Percentiles rank a stretch among this genome's conserved stretches.
These are phyloP conservation scores for Epinephelus coioides DNA, from an alignment of 2,797 vertebrate species.

Conservation along the genomic window DNA sequence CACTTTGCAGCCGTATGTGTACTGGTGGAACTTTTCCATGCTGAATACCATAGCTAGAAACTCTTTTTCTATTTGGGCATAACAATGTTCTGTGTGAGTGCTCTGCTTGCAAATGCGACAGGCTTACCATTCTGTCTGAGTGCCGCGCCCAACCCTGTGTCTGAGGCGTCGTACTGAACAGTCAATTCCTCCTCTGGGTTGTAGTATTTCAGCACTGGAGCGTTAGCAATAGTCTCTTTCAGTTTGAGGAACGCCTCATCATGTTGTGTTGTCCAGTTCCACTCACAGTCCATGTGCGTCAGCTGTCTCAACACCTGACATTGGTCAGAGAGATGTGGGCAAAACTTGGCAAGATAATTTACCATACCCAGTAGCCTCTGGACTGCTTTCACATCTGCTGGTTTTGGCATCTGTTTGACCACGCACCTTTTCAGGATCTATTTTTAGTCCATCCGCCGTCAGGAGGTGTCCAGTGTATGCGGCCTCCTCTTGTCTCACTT, in stretches of 20 bases:
- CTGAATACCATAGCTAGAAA: constrained; percentile 33
- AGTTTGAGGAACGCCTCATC: constrained; percentile 29
- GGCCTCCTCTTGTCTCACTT: constrained; percentile 16
- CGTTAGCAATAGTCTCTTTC: constrained; percentile 33
- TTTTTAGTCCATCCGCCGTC: constrained; percentile 23
- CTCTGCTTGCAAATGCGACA: constrained; percentile 38
- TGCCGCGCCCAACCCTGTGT: constrained; percentile 27
- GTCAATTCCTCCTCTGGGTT: neutral
- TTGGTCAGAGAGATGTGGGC: constrained; percentile 29
- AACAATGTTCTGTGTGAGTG: constrained; percentile 28
- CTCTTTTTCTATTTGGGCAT: constrained; percentile 8
- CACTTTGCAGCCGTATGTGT: constrained; percentile 23
- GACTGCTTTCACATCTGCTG: constrained; percentile 16
- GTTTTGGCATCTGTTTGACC: neutral
- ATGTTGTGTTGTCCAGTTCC: constrained; percentile 28
- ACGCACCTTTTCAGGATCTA: constrained; percentile 15
- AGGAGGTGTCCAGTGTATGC: constrained; percentile 29
- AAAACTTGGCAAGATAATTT: constrained; percentile 37
- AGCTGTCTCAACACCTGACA: constrained; percentile 33
- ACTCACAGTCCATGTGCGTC: constrained; percentile 34
- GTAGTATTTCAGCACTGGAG: constrained; percentile 27
- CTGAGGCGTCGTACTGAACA: constrained; percentile 33
- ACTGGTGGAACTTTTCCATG: constrained; percentile 42
- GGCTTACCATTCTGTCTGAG: constrained; percentile 41
- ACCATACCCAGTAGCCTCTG: constrained; percentile 27